Evolutionary conservation across 2,113 vertebrate genomes (phyloP), one percentile per base, ranked within the genome.

Genomic region (Onychostoma macrolepis): DNA sequence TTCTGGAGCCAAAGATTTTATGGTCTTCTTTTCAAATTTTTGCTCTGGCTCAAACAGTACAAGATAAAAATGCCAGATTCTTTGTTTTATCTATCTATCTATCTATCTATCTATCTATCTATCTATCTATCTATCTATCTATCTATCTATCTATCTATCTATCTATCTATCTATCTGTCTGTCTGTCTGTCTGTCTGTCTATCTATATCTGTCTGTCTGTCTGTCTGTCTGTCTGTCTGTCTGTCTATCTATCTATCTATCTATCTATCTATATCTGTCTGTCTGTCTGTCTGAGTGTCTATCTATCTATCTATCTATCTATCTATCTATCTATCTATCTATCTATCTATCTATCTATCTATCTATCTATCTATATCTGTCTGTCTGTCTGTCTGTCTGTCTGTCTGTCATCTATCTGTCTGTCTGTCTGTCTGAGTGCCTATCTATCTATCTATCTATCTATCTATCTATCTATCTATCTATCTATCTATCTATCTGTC

Each of bases 1-100:
- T n/a, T 61, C 56, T 83, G 85, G 87, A 90, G 91, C 91, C 91
- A 93, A 90, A 89, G 11, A 87, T 85, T 85, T 85, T 80, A 84
- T 87, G 81, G 53, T 72, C 43, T 82, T 88, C 43, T 83, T 75
- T 61, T 61, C 21, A 10, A 24, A 61, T 78, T 69, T 28, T 86
- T 83, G 79, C 79, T 61, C 43, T 85, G 65, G 15, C 19, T 71
- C 7, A 24, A 74, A 12, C 36, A 74, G 36, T 33, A 33, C 6
- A 17, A 13, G 65, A 33, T 33, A 67, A 65, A 63, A 26, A 15
- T 65, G 26, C 11, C 26, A 67, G 26, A 67, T 67, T 63, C 8
- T 61, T 4, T 50, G 15, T 33, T 82, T 28, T 50, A 15, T 75
- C 80, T 65, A 11, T 17, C 75, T 36, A 45, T 87, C 74, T 43